These are phyloP conservation scores for Nesidiocoris tenuis DNA, from an alignment of 2,888 invertebrate species.

Conservation along the genomic window DNA sequence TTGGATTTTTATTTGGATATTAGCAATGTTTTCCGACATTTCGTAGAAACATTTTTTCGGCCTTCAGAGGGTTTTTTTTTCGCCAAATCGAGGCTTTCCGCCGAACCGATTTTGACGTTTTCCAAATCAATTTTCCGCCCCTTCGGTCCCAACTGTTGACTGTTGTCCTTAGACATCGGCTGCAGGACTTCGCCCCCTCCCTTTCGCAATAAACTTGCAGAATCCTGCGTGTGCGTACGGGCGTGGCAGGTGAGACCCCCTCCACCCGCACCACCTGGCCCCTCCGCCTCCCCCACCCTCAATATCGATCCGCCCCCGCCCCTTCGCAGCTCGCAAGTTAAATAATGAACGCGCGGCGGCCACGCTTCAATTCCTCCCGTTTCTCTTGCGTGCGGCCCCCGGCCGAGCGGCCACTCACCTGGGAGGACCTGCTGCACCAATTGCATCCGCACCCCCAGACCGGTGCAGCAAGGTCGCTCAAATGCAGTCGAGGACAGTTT, in stretches of 20 bases:
- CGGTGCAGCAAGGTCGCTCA: no score
- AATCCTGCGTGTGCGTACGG: conserved; percentile 16
- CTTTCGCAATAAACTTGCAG: background rate
- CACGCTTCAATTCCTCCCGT: conserved; percentile 10
- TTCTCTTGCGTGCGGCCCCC: background rate
- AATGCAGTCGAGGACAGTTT: no score
- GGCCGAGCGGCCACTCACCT: background rate
- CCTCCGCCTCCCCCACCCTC: background rate
- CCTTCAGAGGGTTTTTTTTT: no score
- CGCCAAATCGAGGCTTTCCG: no score
- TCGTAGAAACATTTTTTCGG: no score
- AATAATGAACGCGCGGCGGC: conserved; percentile 31
- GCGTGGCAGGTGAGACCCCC: conserved; percentile 27
- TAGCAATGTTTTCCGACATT: no score
- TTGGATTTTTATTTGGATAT: no score
- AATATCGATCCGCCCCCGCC: conserved; percentile 33
- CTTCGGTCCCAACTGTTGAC: no score
- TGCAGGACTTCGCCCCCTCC: background rate
- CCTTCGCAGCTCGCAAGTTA: conserved; percentile 15
- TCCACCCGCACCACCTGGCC: background rate
- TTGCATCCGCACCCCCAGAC: no score
- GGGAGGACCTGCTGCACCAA: background rate
- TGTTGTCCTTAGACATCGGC: no score
- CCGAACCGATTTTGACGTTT: no score
- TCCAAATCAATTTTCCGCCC: no score